These are phyloP conservation scores for Anaspis maculata DNA, from an alignment of 2,888 invertebrate species.

Conservation along the genomic window DNA sequence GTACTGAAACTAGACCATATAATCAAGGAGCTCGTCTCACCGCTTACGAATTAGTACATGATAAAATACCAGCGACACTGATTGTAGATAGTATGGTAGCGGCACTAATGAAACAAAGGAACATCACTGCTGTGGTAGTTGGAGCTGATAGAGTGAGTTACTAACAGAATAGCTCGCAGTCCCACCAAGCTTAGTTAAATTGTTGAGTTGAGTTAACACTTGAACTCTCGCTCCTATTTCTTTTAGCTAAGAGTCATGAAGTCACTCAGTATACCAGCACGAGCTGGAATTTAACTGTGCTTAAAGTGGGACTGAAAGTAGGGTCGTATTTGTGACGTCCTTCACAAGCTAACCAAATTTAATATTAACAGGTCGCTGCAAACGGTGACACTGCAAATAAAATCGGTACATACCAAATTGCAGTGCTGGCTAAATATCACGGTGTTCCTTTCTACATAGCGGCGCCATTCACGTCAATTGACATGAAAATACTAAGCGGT, in stretches of 20 bases:
- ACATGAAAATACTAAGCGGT: constrained; percentile 68
- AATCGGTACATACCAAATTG: constrained; percentile 95
- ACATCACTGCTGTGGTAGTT: constrained; percentile 88
- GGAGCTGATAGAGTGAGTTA: constrained; percentile 83
- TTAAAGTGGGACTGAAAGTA: too few relatives aligned
- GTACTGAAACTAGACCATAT: constrained; percentile 96
- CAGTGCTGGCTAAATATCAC: constrained; percentile 85
- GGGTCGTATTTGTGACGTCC: too few relatives aligned
- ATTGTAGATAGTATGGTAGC: constrained; percentile 95
- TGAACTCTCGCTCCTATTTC: too few relatives aligned
- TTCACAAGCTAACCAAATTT: background rate
- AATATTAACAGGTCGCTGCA: constrained; percentile 58
- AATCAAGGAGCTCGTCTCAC: constrained; percentile 95
- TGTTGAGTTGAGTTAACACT: too few relatives aligned
- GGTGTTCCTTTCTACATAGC: constrained; percentile 92
- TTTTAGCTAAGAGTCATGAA: too few relatives aligned
- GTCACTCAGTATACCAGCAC: too few relatives aligned
- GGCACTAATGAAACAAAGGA: constrained; percentile 74
- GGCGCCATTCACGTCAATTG: constrained; percentile 88
- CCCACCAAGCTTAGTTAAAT: too few relatives aligned
- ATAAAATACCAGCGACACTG: constrained; percentile 84
- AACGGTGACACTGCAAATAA: constrained; percentile 99
- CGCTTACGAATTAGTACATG: constrained; percentile 89
- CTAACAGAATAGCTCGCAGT: too few relatives aligned
- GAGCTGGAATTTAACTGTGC: background rate